phyloP scores from a whole-genome alignment of 37 sponge, comb jelly and placozoan species.

The Dysidea cf. avara region DNA sequence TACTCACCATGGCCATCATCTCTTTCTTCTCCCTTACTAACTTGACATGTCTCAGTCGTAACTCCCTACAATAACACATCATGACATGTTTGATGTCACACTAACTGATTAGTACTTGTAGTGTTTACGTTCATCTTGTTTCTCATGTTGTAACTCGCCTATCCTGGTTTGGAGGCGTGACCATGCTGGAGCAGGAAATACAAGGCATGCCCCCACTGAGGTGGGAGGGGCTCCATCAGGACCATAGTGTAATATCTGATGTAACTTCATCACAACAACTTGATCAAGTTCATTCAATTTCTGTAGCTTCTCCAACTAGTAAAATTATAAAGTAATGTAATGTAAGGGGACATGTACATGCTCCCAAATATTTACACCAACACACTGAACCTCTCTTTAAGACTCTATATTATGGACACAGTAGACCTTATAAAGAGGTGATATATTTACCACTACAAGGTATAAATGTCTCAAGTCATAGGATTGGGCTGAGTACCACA shows the following conservation, averaged over 20 bases:
- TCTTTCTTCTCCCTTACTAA: slow-evolving; percentile 84
- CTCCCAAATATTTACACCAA: no score
- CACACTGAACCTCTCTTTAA: no score
- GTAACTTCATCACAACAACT: slow-evolving; percentile 77
- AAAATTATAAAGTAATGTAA: slow-evolving; percentile 2
- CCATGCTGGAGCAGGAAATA: slow-evolving; percentile 66
- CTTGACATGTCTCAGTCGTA: slow-evolving; percentile 45
- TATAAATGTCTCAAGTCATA: no score
- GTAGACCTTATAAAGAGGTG: no score
- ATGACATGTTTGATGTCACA: not conserved
- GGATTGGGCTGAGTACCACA: no score
- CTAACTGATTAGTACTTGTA: slow-evolving; percentile 48
- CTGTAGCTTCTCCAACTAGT: slow-evolving; percentile 95
- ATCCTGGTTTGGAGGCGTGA: slow-evolving; percentile 60
- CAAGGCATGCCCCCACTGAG: slow-evolving; percentile 63
- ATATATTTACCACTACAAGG: no score
- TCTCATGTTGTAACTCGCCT: slow-evolving; percentile 78
- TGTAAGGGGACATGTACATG: no score
- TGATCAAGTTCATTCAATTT: slow-evolving; percentile 93
- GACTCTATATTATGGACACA: no score
- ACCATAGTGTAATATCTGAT: slow-evolving; percentile 76
- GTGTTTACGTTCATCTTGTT: slow-evolving; percentile 72
- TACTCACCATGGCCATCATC: slow-evolving; percentile 57
- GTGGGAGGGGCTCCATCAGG: slow-evolving; percentile 52
- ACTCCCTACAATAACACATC: slow-evolving; percentile 34